Evolutionary conservation across 1,140 invertebrate species (phyloP).

Genomic region (Notospermus geniculatus): DNA sequence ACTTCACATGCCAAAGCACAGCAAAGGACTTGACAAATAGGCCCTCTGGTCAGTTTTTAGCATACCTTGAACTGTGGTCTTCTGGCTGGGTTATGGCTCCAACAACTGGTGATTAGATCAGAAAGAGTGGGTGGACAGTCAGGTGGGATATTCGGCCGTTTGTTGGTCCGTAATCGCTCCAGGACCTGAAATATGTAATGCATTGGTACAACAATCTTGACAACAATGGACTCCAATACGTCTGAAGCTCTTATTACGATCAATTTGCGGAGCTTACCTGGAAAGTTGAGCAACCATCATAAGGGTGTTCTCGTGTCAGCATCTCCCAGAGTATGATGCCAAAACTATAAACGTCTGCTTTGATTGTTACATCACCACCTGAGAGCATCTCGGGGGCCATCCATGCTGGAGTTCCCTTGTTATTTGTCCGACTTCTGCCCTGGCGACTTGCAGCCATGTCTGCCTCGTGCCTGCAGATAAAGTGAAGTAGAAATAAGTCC

Average conservation of each 20-base stretch:
- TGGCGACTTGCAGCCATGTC: slow-evolving; percentile 23
- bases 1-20: neutral
- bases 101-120: slow-evolving; percentile 38
- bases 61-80: slow-evolving; percentile 45
- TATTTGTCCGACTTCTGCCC: slow-evolving; percentile 21
- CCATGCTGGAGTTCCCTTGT: slow-evolving; percentile 36
- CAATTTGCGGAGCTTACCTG: slow-evolving; percentile 32
- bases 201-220: neutral
- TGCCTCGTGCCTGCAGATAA: slow-evolving; percentile 44
- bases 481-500: neutral
- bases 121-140: slow-evolving; percentile 33
- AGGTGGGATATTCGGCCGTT: slow-evolving; percentile 35
- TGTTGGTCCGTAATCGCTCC: slow-evolving; percentile 36
- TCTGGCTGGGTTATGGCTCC: slow-evolving; percentile 38
- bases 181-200: slow-evolving; percentile 31
- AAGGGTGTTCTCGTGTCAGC: slow-evolving; percentile 89
- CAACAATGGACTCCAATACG: too few species aligned
- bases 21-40: too few species aligned
- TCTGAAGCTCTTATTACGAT: too few species aligned
- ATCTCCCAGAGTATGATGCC: slow-evolving; percentile 97
- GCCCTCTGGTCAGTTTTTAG: neutral
- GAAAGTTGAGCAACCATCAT: slow-evolving; percentile 68
- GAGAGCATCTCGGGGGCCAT: slow-evolving; percentile 47
- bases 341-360: slow-evolving; percentile 94
- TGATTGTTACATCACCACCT: slow-evolving; percentile 42